Evolutionary conservation across 2,888 invertebrate species (phyloP), one percentile per base, ranked within the genome.

Genomic region (Phalangium opilio): DNA sequence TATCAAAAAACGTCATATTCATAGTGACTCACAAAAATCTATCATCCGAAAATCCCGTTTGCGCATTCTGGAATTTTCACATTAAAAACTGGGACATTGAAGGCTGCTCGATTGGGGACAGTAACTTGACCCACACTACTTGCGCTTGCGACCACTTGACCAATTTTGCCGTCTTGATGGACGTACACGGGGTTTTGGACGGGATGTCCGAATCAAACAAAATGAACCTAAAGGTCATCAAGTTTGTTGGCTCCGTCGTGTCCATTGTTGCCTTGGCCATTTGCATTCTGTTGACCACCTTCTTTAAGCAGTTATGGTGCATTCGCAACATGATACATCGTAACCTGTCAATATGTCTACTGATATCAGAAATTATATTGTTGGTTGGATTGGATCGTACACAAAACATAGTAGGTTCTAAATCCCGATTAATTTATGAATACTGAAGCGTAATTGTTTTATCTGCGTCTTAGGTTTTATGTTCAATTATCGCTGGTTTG

Each of bases 271-370:
- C 47, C 33, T 46, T 51, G 12, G n/a, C 43, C 8, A 8, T 49
- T 2, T 51, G 51, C 33, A 43, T 51, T 11, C 33, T 35, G 2
- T 27, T 47, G 12, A 49, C 49, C 34, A 45, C 49, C 2, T 27
- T 27, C 27, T 27, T 7, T 8, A 27, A 8, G 27, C 27, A 27
- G 8, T 27, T 27, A 27, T 52, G 50, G 50, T 48, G 48, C 10
- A 17, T 54, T 7, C 45, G 54, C 11, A 52, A 50, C n/a, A 41
- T 40, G 14, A 54, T 54, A 17, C 54, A 54, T 40, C 43, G 49
- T 8, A 54, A 54, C 43, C 19, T 54, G 33, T 50, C 50, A 39
- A 18, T 51, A 4, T 41, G 46, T 21, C 43, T 54, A 10, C 44
- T 52, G 2, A 41, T 54, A 17, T 52, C 50, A 1, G 50, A 54